phyloP scores from a whole-genome alignment of 2,113 vertebrate species.

The Pandion haliaetus region DNA sequence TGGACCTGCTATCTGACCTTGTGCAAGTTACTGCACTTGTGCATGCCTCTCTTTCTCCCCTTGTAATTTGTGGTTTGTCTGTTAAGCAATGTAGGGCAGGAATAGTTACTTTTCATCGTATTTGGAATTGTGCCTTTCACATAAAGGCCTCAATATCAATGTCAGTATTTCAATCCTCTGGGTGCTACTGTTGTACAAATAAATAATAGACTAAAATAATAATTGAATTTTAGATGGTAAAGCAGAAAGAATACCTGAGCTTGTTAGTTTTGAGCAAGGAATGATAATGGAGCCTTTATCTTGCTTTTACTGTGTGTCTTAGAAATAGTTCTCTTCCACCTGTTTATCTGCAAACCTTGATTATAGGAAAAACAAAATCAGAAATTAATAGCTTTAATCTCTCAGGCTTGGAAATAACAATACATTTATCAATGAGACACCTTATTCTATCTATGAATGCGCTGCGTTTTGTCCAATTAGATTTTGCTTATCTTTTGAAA shows the following conservation, averaged over 20 bases:
- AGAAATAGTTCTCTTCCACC: background rate
- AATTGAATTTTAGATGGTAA: background rate
- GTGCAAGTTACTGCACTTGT: background rate
- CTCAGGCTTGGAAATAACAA: background rate
- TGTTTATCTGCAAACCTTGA: constrained; percentile 9
- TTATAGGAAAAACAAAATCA: background rate
- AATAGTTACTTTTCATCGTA: background rate
- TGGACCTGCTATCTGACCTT: rapidly evolving
- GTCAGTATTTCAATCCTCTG: background rate
- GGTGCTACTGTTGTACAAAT: background rate
- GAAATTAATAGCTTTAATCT: constrained; percentile 5
- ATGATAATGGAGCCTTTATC: background rate
- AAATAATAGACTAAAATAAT: background rate
- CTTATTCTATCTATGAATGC: background rate
- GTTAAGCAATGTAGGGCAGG: background rate
- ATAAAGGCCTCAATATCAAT: background rate
- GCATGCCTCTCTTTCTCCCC: background rate
- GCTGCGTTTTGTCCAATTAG: background rate
- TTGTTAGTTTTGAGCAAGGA: background rate
- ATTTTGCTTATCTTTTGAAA: background rate
- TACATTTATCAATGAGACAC: background rate
- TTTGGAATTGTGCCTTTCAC: background rate
- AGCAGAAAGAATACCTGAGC: background rate
- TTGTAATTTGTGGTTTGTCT: background rate
- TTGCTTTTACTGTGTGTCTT: background rate